Evolutionary conservation across 2,888 invertebrate species (phyloP).

Genomic region (Seira ritae): DNA sequence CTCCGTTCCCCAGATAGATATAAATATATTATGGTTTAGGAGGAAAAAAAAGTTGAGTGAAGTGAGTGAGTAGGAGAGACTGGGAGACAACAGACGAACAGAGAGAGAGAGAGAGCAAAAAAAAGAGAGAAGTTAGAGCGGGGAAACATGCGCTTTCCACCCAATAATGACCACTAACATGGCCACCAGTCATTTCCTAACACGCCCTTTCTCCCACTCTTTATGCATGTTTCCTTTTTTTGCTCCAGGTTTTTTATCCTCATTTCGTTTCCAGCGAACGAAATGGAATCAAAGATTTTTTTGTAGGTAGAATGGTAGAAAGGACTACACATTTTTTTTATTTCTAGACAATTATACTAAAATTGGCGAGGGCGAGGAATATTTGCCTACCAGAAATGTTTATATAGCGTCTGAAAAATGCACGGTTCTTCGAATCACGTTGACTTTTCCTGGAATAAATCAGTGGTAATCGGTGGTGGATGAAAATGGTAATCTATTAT

Average conservation of each 20-base stretch:
- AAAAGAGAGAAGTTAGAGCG: constrained; percentile 61
- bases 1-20: neutral
- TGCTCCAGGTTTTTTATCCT: constrained; percentile 9
- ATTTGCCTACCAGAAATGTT: too few relatives aligned
- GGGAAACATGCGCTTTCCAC: constrained; percentile 73
- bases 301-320: too few relatives aligned
- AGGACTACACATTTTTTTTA: too few relatives aligned
- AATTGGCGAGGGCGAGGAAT: too few relatives aligned
- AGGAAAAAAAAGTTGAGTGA: constrained; percentile 21
- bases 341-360: too few relatives aligned
- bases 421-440: too few relatives aligned
- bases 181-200: constrained; percentile 74
- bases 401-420: too few relatives aligned
- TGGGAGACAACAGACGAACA: constrained; percentile 16
- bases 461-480: too few relatives aligned
- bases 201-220: constrained; percentile 72
- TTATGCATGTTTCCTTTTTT: neutral
- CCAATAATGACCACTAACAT: constrained; percentile 74
- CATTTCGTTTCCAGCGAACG: neutral
- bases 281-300: too few relatives aligned
- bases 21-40: constrained; percentile 23
- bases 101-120: constrained; percentile 1
- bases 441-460: too few relatives aligned
- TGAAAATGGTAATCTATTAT: too few relatives aligned
- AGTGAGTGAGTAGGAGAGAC: neutral